Conservation (phyloP, 2,113 vertebrate genomes). For the Brienomyrus brachyistius region DNA sequence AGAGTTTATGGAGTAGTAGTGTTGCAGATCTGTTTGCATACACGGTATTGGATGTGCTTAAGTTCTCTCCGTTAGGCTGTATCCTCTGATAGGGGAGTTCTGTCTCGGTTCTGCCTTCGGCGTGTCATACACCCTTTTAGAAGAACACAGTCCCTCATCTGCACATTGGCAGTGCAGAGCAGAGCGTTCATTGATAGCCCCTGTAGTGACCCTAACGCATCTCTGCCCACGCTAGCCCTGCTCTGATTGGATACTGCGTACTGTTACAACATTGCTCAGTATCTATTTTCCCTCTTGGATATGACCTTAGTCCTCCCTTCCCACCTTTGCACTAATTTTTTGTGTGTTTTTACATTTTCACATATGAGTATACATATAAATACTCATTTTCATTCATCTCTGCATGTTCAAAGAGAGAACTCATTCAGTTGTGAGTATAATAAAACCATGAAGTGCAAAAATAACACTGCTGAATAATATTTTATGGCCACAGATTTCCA, state of each 20-base stretch:
- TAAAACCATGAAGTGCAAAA: background rate
- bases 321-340: background rate
- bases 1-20: background rate
- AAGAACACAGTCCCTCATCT: background rate
- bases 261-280: background rate
- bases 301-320: background rate
- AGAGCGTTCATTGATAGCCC: background rate
- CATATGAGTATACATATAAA: background rate
- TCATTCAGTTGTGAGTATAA: background rate
- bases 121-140: background rate
- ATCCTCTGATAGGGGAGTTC: background rate
- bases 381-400: background rate
- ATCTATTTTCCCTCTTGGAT: background rate
- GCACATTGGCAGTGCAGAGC: background rate
- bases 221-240: background rate
- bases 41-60: background rate
- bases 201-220: background rate
- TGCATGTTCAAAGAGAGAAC: background rate
- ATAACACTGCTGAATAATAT: background rate
- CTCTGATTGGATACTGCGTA: background rate
- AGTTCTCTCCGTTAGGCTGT: background rate
- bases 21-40: background rate
- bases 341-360: background rate
- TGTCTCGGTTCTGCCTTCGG: background rate
- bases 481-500: background rate